Base-by-base conservation (phyloP, 2,888 invertebrate species). In the Hemistola chrysoprasaria region DNA sequence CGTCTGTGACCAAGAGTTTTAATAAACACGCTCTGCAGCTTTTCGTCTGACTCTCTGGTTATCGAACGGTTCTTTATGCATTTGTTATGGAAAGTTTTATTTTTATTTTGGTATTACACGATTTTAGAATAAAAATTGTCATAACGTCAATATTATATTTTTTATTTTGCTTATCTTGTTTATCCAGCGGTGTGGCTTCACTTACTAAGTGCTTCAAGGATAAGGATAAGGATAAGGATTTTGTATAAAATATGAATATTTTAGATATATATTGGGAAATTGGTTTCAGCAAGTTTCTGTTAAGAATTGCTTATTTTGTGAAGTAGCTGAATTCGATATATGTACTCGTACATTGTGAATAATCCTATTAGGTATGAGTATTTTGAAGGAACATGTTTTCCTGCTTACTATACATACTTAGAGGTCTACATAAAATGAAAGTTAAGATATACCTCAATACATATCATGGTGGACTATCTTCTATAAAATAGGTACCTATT, bases 121-220 rank as follows among this genome's bases (percentile, higher is more conserved):
- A 45, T 42, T 42, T 34, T 21, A 38, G 29, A 39, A 35, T 10
- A 40, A 40, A 41, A 36, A 31, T 20, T 39, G 38, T 39, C 41
- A 37, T 22, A 32, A 11, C 30, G 25, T 24, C 33, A n/a, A 32
- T 3, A 41, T 4, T 23, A 46, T 40, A 16, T 34, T 33, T 26
- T 32, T 33, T 37, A 42, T 31, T 36, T 32, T 25, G 36, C 31
- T 45, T 25, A 31, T 40, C 29, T 39, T 27, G 41, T 34, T 32
- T 32, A 35, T 6, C 20, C 27, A 44, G 32, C 33, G 38, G 25
- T 8, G 10, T 28, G 11, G 11, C 22, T 40, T 27, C 6, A 36
- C 29, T 22, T 23, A 33, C 36, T 39, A 26, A 22, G 40, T 25
- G 32, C 40, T 38, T 25, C 1, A 26, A 25, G 37, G 8, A 40